Base-by-base conservation (phyloP, 2,797 vertebrate genomes). In the Discoglossus pictus region DNA sequence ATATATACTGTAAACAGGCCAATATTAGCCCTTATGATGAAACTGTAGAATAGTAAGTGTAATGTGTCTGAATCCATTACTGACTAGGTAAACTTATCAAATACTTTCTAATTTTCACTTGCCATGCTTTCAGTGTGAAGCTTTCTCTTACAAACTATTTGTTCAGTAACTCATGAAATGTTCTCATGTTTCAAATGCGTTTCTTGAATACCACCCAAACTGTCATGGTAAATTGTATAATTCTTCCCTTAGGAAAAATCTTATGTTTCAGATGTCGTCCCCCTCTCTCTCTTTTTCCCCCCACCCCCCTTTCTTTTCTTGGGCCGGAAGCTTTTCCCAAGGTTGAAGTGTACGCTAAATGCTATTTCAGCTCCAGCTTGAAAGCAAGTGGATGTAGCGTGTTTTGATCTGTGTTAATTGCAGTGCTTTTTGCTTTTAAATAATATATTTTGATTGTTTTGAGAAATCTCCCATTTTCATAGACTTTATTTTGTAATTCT, bases 111-210 rank as follows among this genome's bases (percentile, higher is more conserved):
- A 16, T 52, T 40, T 13, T 42, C 36, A 5, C n/a, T 53, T 39
- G 23, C 24, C 36, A 35, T 38, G n/a, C 46, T 25, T 44, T 46
- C 42, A 35, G 54, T 36, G 39, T 61, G 51, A 47, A 55, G 39
- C 43, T 25, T 40, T 40, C 12, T 15, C 21, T 18, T 40, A 17
- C 50, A 62, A 38, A 43, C 23, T 40, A 43, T 59, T 59, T 59
- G 24, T 70, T 51, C 24, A 63, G 51, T 56, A 63, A 56, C 23
- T 18, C 36, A 42, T 56, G 42, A 70, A 52, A 23, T n/a, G n/a
- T 58, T 63, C 68, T 70, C 60, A 35, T 16, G 53, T 70, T 70
- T 63, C 68, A 70, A 70, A 63, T 63, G 24, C 68, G 63, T 70
- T 70, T 52, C 59, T 69, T 62, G 51, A 62, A 69, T 61, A 48